Percentiles rank a stretch among this genome's conserved stretches.
Conservation (phyloP, 2,888 invertebrate species). For the Synanthedon myopaeformis region DNA sequence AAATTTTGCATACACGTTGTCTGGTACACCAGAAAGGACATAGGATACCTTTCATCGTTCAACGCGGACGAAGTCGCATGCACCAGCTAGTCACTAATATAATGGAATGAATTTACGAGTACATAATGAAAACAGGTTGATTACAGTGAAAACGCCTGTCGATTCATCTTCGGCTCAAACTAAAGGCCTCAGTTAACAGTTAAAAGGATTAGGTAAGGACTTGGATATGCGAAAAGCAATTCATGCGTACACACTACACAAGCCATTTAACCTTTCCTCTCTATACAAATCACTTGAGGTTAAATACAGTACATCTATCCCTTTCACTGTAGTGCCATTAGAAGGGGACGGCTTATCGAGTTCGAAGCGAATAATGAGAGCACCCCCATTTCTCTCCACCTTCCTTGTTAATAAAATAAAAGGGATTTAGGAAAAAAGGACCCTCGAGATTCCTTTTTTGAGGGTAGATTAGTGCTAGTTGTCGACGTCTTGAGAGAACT, state of each 20-base stretch:
- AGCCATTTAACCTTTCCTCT: not conserved
- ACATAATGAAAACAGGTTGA: no score
- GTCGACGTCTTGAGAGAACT: constrained; percentile 17
- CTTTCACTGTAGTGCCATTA: not conserved
- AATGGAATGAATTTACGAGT: no score
- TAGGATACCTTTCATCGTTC: no score
- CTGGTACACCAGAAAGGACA: no score
- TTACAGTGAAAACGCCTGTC: no score
- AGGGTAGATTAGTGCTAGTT: constrained; percentile 23
- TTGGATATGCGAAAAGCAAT: not conserved
- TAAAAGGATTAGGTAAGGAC: not conserved
- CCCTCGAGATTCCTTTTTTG: constrained; percentile 23
- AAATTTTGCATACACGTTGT: no score
- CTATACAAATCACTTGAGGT: not conserved
- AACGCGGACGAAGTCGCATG: no score
- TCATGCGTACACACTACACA: not conserved
- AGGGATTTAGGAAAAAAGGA: constrained; percentile 30
- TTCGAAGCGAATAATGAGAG: constrained; percentile 21
- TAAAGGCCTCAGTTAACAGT: not conserved
- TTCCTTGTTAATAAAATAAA: constrained; percentile 41
- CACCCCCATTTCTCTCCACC: constrained; percentile 12
- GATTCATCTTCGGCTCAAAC: no score
- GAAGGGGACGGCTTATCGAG: not conserved
- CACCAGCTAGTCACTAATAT: no score
- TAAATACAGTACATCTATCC: not conserved